Evolutionary conservation across 2,113 vertebrate genomes (phyloP), one percentile per base, ranked within the genome.

Genomic region (Pseudorhombus dupliciocellatus): DNA sequence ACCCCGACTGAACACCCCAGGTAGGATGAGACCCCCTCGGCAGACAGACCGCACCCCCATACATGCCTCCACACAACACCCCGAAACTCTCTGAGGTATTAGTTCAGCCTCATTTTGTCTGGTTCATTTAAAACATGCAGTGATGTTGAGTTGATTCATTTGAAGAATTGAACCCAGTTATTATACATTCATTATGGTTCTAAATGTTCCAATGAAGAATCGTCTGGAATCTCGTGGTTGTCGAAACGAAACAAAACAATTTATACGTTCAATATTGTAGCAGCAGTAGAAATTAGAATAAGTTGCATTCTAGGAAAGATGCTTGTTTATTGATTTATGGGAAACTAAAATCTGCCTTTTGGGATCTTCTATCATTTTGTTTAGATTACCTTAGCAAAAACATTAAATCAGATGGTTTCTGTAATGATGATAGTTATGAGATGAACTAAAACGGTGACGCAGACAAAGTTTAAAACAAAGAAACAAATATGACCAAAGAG

Each of bases 1-100:
- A 83, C 63, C 69, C 50, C 5, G 28, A 71, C 84, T 92, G 82
- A 93, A 61, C 51, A 8, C 37, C 79, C 74, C 90, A 93, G 93
- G 92, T 93, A 92, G 80, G 89, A 70, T 59, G 0, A 3, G 34
- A 72, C 46, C 15, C 61, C 22, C 66, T 16, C 26, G 6, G 14
- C 66, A 22, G 1, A 7, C 5, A 24, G 63, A 63, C 54, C 69
- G 50, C 21, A 66, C 56, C 65, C 30, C 30, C 65, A 57, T 50
- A 14, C 5, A 18, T 20, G 20, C 16, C 15, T 7, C 18, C 18
- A 2, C 44, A 46, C 44, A 6, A 20, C 44, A 46, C 44, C 44
- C 44, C 5, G 6, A 46, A 44, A 16, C 40, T 5, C n/a, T n/a
- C 16, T 30, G 53, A 54, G 7, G 26, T 28, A 4, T 31, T 31